phyloP scores from a whole-genome alignment of 1,140 invertebrate species.

The Cydia fagiglandana region DNA sequence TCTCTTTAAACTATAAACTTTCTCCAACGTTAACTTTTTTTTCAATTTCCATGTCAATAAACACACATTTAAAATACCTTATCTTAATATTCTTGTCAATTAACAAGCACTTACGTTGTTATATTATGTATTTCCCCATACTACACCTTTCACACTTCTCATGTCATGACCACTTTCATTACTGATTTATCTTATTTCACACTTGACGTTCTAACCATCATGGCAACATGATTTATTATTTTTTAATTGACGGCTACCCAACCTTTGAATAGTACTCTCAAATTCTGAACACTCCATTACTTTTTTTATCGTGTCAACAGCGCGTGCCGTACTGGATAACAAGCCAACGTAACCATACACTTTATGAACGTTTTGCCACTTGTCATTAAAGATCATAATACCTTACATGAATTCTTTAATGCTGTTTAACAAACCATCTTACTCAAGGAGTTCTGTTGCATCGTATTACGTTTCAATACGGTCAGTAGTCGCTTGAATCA shows the following conservation, averaged over 20 bases:
- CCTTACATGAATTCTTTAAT: conserved; percentile 4
- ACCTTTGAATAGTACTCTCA: not conserved
- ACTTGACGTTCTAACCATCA: not conserved
- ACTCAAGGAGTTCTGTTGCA: not conserved
- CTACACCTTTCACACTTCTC: conserved; percentile 4
- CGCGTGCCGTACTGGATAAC: conserved; percentile 22
- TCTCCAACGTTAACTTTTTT: too few species aligned
- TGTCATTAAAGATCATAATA: conserved; percentile 18
- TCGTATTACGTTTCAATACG: not conserved
- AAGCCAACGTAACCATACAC: conserved; percentile 19
- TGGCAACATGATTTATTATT: conserved; percentile 16
- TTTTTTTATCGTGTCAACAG: conserved; percentile 27
- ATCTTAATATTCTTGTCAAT: too few species aligned
- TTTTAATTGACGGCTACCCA: conserved; percentile 22
- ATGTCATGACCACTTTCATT: not conserved
- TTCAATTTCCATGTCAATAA: too few species aligned
- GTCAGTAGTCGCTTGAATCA: not conserved
- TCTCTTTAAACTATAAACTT: too few species aligned
- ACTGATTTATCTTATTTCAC: conserved; percentile 8
- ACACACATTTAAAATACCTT: not conserved
- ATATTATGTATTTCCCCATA: not conserved
- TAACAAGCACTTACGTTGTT: not conserved
- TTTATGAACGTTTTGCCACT: conserved; percentile 9
- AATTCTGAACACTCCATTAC: conserved; percentile 21
- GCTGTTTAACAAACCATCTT: not conserved